Evolutionary conservation across 2,113 vertebrate species (phyloP), one percentile per base, ranked within the genome.

Genomic region (Motacilla tschutschensis): DNA sequence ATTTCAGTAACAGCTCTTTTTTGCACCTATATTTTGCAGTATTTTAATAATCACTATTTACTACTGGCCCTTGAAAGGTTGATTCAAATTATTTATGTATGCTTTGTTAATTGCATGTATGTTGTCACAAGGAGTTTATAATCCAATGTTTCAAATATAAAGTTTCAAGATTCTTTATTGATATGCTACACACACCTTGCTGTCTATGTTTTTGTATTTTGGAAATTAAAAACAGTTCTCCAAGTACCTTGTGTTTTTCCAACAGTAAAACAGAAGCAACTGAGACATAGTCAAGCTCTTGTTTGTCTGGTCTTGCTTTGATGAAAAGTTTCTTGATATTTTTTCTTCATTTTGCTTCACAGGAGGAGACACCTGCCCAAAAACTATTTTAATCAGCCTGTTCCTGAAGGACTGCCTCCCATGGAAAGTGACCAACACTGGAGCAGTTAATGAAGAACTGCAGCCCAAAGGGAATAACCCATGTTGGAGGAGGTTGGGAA

Each of bases 381-480:
- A 36, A 79, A 83, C 4, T 12, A 35, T 26, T 67, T 44, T 29
- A 26, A 63, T 41, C 59, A 76, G 26, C 8, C 4, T 6, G 2
- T 17, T 71, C 26, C 43, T 57, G 17, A 74, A 64, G 25, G 13
- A 43, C 17, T 35, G 12, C 22, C 33, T 1, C 14, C 18, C 0
- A 0, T 12, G 22, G 16, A 44, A 46, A 46, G 2, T 11, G 21
- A 41, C 26, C 8, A 40, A 65, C 2, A 2, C 29, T 33, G 29
- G 6, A 57, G 17, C 48, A 63, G 26, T 41, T 14, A 6, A 1
- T 46, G 21, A 46, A 80, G 47, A 29, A 22, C 9, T 29, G 14
- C 10, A 60, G 31, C 8, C n/a, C 1, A 5, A 40, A 40, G 18
- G 20, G 41, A 80, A 80, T 14, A 47, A 55, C 6, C 12, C 18